Conservation (phyloP, 2,888 invertebrate species). For the Nomada flava region DNA sequence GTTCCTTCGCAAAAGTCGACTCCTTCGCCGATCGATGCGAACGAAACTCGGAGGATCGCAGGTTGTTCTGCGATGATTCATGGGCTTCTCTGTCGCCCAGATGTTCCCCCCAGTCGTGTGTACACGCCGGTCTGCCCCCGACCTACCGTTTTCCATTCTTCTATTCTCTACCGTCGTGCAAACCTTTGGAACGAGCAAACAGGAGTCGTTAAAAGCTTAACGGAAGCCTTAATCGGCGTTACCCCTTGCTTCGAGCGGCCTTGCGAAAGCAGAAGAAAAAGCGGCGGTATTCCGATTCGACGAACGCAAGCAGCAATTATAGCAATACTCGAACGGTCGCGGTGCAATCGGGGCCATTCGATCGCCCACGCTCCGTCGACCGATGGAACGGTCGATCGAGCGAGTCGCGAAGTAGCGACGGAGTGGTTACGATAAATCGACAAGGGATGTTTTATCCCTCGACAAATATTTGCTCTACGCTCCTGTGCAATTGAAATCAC, state of each 20-base stretch:
- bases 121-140: neutral
- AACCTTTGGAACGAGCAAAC: too few relatives aligned
- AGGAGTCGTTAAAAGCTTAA: too few relatives aligned
- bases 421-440: slow-evolving; percentile 45
- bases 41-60: neutral
- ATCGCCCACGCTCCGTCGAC: slow-evolving; percentile 18
- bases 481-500: neutral
- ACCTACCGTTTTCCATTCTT: too few relatives aligned
- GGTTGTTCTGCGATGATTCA: slow-evolving; percentile 7
- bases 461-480: too few relatives aligned
- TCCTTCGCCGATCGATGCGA: neutral
- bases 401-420: neutral
- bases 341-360: too few relatives aligned
- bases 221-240: too few relatives aligned
- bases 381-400: neutral
- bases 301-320: too few relatives aligned
- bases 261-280: too few relatives aligned
- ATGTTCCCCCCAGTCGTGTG: neutral
- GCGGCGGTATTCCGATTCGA: too few relatives aligned
- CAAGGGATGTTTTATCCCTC: neutral
- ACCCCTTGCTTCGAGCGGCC: too few relatives aligned
- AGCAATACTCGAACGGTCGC: too few relatives aligned
- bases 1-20: neutral
- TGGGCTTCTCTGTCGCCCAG: neutral
- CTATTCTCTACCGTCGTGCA: neutral